Evolutionary conservation across 37 sponge, comb jelly and placozoan genomes (phyloP).

Genomic region (Lycopodina hypogea): DNA sequence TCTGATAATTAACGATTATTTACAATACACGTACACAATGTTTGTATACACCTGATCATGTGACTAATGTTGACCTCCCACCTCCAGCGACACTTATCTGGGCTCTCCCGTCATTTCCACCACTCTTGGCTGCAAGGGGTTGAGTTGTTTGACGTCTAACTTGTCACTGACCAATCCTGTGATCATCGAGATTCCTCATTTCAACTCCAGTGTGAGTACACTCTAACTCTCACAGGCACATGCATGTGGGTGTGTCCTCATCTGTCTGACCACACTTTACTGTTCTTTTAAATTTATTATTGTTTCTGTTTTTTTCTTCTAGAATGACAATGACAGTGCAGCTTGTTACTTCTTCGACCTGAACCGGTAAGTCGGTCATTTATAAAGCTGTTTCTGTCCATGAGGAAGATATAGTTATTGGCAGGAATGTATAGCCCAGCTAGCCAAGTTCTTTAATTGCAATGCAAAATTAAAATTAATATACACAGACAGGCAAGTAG

Average conservation of each 20-base stretch:
- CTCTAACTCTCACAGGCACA: too few relatives aligned
- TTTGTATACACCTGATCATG: neutral
- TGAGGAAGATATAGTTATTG: neutral
- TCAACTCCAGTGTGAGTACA: neutral
- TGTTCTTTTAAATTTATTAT: neutral
- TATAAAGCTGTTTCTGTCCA: neutral
- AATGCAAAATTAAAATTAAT: too few relatives aligned
- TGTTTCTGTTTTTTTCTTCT: neutral
- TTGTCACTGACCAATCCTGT: neutral
- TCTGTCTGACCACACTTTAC: neutral
- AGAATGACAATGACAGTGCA: neutral
- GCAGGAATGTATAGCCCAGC: too few relatives aligned
- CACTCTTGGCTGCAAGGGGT: neutral
- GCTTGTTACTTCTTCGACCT: slow-evolving; percentile 9
- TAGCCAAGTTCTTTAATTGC: too few relatives aligned
- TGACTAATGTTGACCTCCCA: neutral
- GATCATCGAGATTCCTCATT: neutral
- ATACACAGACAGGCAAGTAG: too few relatives aligned
- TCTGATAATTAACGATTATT: too few relatives aligned
- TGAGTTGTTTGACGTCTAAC: neutral
- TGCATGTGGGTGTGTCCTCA: neutral
- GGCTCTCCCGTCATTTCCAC: slow-evolving; percentile 18
- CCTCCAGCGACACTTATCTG: neutral
- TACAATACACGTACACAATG: too few relatives aligned
- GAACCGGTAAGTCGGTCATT: neutral